Conservation (phyloP, 2,797 vertebrate species). For the Lagocephalus sceleratus region DNA sequence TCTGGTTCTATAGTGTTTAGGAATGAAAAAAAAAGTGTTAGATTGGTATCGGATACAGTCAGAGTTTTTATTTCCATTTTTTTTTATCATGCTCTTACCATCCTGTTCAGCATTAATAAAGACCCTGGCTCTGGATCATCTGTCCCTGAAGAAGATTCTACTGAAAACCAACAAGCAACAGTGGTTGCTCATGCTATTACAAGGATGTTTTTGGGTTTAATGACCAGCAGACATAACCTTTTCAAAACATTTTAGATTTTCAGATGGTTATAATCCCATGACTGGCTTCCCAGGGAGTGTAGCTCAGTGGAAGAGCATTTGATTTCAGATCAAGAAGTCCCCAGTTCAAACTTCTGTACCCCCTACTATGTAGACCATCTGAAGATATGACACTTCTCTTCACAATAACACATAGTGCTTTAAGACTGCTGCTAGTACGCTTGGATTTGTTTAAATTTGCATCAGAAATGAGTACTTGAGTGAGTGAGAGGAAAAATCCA, state of each 20-base stretch:
- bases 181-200: constrained; percentile 16
- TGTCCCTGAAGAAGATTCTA: constrained; percentile 22
- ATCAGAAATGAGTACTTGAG: too few species aligned
- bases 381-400: too few species aligned
- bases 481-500: too few species aligned
- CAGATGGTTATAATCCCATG: too few species aligned
- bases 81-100: background rate
- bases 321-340: constrained; percentile 59
- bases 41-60: background rate
- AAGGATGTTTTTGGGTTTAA: constrained; percentile 6
- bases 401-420: too few species aligned
- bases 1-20: background rate
- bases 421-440: too few species aligned
- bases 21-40: background rate
- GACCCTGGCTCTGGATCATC: constrained; percentile 42
- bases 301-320: constrained; percentile 61
- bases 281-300: constrained; percentile 30
- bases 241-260: too few species aligned
- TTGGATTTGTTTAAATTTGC: too few species aligned
- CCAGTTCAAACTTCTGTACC: constrained; percentile 30
- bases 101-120: constrained; percentile 4
- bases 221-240: constrained; percentile 4
- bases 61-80: background rate
- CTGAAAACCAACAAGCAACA: constrained; percentile 17
- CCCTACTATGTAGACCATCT: too few species aligned